Evolutionary conservation across 2,888 invertebrate species (phyloP).

Genomic region (Agrochola lychnidis): DNA sequence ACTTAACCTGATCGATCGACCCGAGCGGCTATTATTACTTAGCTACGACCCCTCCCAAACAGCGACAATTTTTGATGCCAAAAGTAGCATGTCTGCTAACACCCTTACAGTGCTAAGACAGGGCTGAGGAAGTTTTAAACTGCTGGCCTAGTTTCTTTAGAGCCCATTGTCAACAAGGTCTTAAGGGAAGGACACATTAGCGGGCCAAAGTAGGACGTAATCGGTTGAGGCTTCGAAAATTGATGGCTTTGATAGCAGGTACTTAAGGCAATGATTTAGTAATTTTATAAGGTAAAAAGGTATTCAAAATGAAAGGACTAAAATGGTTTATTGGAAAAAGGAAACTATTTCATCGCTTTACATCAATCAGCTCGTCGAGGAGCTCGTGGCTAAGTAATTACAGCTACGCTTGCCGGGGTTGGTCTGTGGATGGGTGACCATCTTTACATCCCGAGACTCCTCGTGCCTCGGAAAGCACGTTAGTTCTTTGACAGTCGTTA

Average conservation of each 20-base stretch:
- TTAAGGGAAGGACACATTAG: slow-evolving; percentile 34
- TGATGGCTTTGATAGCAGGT: neutral
- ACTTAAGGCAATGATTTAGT: neutral
- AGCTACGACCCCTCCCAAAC: neutral
- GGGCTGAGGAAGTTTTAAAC: slow-evolving; percentile 50
- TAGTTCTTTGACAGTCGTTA: too few relatives aligned
- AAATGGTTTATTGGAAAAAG: neutral
- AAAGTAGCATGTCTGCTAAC: slow-evolving; percentile 16
- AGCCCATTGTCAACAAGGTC: slow-evolving; percentile 34
- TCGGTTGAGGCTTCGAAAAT: slow-evolving; percentile 17
- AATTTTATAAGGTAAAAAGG: neutral
- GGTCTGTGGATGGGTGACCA: too few relatives aligned
- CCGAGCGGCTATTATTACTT: too few relatives aligned
- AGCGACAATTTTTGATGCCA: neutral
- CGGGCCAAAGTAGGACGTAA: slow-evolving; percentile 14
- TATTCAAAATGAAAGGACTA: neutral
- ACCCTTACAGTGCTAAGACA: slow-evolving; percentile 33
- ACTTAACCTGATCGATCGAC: too few relatives aligned
- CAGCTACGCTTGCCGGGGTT: too few relatives aligned
- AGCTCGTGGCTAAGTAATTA: too few relatives aligned
- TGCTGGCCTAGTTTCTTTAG: slow-evolving; percentile 49
- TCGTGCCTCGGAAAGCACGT: too few relatives aligned
- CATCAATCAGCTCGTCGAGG: too few relatives aligned
- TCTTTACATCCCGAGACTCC: too few relatives aligned
- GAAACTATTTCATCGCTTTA: neutral